Conservation (phyloP, 2,113 vertebrate genomes). For the Dendrocopos noguchii region DNA sequence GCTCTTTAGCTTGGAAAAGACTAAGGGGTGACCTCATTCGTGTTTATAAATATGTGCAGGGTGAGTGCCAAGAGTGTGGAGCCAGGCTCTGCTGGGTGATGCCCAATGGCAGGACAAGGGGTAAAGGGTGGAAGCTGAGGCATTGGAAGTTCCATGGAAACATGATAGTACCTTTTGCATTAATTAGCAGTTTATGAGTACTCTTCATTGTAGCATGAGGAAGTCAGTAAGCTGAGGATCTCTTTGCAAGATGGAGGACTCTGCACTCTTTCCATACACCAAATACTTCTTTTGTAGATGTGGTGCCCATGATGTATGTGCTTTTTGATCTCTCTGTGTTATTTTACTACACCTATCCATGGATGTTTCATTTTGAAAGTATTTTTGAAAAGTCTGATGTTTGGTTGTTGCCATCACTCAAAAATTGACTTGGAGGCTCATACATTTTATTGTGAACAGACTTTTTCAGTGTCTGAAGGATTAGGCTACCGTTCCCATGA, state of each 20-base stretch:
- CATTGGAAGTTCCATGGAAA: no score
- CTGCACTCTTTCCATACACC: neutral
- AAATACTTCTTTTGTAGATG: accelerated
- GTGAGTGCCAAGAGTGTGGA: no score
- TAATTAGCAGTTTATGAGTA: neutral
- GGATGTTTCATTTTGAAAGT: neutral
- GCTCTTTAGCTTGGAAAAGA: no score
- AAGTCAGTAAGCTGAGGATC: accelerated
- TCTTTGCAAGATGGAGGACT: neutral
- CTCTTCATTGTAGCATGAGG: neutral
- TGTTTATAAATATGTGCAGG: no score
- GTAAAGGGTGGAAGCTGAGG: no score
- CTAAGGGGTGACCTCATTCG: no score
- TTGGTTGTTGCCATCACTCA: neutral
- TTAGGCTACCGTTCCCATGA: neutral
- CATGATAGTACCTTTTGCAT: neutral
- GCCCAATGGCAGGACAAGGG: no score
- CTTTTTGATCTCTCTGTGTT: neutral
- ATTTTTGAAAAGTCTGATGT: neutral
- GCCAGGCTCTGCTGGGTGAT: no score
- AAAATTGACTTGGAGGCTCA: neutral
- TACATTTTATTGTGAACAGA: neutral
- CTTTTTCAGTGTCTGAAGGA: neutral
- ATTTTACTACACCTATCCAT: neutral
- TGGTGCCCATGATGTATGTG: accelerated